Base-by-base conservation (phyloP, 2,888 invertebrate genomes). In the Parochlus steinenii region DNA sequence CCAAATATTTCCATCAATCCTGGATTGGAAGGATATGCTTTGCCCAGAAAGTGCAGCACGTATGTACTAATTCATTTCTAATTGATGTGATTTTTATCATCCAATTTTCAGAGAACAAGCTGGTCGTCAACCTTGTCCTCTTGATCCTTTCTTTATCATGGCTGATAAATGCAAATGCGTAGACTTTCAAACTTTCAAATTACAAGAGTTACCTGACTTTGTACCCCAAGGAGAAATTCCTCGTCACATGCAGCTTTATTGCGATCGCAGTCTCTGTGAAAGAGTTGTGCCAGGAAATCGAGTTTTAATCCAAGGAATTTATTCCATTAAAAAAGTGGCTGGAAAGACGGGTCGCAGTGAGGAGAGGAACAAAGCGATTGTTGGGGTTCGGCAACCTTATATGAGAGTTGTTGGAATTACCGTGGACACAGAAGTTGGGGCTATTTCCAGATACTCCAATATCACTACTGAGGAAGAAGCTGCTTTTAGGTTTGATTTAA, bases 121-220 rank as follows among this genome's bases (percentile, higher is more conserved):
- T 40, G 92, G 92, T 17, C 65, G 82, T 35, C 82, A 85, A 1
- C 85, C 85, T 49, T 98, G 98, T 51, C 95, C 97, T 0, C 54
- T 95, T 37, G 98, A 99, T 62, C 98, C 98, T 2, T 99, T 86
- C 56, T 93, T 90, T 56, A 93, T 99, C 42, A 76, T 97, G 58
- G 95, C 97, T 11, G 97, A 98, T 55, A 93, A 92, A 59, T 97
- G 97, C 58, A 71, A 75, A 45, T 98, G 97, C 57, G 86, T 97
- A 16, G 97, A 99, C 61, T 99, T 89, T 54, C 98, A 99, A 73
- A 78, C 85, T 1, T 57, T 98, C n/a, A 99, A 95, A 57, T 60
- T 97, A 8, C 97, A 98, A 68, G 98, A 98, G 60, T 63, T 87
- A 14, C 92, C 93, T 0, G 97, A 98, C 55, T 75, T 73, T 42